Conservation (phyloP, 30 jellyfish, hydroid and myxozoan species). For the Aurelia sp. region DNA sequence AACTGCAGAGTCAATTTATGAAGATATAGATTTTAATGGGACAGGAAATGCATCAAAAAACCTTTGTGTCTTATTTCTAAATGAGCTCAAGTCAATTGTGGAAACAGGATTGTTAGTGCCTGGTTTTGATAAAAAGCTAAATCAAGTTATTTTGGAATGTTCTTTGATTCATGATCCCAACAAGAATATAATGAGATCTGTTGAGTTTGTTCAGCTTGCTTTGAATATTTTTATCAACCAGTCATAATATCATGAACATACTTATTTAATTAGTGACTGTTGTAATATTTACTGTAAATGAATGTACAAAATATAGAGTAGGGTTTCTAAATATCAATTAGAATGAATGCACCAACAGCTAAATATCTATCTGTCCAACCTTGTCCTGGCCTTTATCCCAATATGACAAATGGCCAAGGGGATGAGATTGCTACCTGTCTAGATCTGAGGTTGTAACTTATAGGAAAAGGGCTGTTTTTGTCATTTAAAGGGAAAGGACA, state of each 20-base stretch:
- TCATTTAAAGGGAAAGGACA: too few relatives aligned
- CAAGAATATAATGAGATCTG: conserved; percentile 16
- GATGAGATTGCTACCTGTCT: too few relatives aligned
- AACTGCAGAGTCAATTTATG: conserved; percentile 41
- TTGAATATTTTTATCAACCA: background rate
- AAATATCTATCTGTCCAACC: too few relatives aligned
- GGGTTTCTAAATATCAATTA: background rate
- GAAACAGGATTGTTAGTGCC: background rate
- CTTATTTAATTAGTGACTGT: background rate
- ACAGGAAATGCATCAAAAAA: conserved; percentile 44
- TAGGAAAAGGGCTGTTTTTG: too few relatives aligned
- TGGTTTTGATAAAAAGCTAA: background rate
- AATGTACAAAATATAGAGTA: background rate
- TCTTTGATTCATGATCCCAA: background rate
- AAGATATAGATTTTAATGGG: conserved; percentile 58
- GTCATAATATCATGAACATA: background rate
- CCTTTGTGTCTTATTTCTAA: conserved; percentile 30
- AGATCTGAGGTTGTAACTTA: too few relatives aligned
- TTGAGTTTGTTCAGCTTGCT: conserved; percentile 25
- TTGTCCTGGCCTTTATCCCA: too few relatives aligned
- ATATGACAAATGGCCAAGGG: too few relatives aligned
- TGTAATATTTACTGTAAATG: background rate
- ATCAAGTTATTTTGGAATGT: background rate
- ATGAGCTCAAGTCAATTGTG: conserved; percentile 4
- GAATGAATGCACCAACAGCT: too few relatives aligned